A percentile compares a stretch with the other conserved stretches of the same genome.
Evolutionary conservation across 2,113 vertebrate genomes (phyloP).

Genomic region (Pongo abelii): DNA sequence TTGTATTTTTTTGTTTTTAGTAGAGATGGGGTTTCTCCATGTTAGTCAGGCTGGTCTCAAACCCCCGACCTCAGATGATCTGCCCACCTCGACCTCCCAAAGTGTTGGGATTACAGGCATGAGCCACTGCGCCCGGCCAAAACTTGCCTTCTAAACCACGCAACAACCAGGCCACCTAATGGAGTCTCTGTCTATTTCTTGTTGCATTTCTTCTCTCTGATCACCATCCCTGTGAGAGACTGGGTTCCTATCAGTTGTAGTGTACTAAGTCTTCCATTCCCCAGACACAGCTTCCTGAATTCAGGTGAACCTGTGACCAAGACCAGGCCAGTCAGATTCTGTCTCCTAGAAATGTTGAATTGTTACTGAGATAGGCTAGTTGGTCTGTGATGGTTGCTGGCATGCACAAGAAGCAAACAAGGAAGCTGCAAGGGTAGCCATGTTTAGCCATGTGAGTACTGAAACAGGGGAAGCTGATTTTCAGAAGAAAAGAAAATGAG

Average conservation of each 20-base stretch:
- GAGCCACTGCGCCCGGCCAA: accelerated
- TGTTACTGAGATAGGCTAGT: not conserved
- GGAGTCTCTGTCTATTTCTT: not conserved
- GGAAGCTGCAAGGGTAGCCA: not conserved
- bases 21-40: too few species aligned
- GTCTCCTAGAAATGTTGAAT: not conserved
- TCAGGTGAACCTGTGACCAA: not conserved
- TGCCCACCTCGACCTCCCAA: too few species aligned
- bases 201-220: not conserved
- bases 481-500: not conserved
- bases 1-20: too few species aligned
- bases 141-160: not conserved
- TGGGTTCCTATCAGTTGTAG: not conserved
- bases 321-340: not conserved
- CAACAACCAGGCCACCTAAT: accelerated
- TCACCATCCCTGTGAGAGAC: not conserved
- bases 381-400: not conserved
- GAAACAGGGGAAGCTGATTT: not conserved
- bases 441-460: not conserved
- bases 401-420: not conserved
- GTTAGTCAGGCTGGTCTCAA: too few species aligned
- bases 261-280: not conserved
- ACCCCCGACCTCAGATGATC: too few species aligned
- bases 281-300: not conserved
- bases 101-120: too few species aligned